These are phyloP conservation scores for Hyposoter didymator DNA, from an alignment of 2,888 invertebrate species.

Conservation along the genomic window DNA sequence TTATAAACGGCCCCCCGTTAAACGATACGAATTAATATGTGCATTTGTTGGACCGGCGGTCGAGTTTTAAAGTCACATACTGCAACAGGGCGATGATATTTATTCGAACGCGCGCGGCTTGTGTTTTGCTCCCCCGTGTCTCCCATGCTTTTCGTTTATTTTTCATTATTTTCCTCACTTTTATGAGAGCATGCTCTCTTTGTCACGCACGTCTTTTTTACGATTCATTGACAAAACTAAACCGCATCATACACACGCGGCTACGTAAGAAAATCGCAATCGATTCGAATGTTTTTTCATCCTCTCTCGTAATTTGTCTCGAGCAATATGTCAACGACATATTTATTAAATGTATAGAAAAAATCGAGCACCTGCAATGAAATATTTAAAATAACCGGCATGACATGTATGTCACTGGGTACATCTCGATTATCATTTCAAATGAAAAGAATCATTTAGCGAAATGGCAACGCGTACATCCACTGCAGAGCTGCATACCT, in stretches of 20 bases:
- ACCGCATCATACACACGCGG: constrained; percentile 7
- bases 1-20: constrained; percentile 81
- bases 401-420: background rate
- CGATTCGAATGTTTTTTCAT: constrained; percentile 5
- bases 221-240: constrained; percentile 35
- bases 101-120: constrained; percentile 44
- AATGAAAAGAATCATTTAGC: background rate
- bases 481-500: background rate
- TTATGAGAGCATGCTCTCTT: background rate
- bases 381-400: background rate
- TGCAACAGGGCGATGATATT: constrained; percentile 56
- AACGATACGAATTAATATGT: constrained; percentile 81
- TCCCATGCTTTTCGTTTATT: background rate
- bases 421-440: background rate
- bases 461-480: background rate
- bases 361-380: background rate
- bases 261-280: constrained; percentile 31
- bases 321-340: constrained; percentile 12
- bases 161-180: constrained; percentile 13
- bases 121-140: constrained; percentile 50
- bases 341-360: background rate
- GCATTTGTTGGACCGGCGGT: constrained; percentile 77
- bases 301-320: constrained; percentile 6
- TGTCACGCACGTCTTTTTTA: constrained; percentile 66
- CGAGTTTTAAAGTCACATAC: constrained; percentile 72